Evolutionary conservation across 2,113 vertebrate genomes (phyloP).

Genomic region (Jacana jacana): DNA sequence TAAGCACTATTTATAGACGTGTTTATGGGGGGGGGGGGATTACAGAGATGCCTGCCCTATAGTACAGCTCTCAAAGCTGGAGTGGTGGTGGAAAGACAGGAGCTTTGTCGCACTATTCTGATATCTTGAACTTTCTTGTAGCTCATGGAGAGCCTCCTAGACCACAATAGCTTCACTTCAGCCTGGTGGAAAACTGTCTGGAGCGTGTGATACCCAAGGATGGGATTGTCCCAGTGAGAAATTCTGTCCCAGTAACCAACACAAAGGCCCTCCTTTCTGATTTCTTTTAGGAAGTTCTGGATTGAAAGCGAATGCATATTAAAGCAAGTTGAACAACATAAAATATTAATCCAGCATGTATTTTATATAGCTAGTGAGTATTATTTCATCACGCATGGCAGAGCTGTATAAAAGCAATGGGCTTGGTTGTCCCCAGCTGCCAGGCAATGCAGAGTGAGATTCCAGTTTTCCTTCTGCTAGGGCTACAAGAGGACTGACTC

Average conservation of each 20-base stretch:
- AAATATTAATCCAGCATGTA: not conserved
- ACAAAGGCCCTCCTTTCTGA: not conserved
- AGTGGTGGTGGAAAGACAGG: not conserved
- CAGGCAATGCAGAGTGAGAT: not conserved
- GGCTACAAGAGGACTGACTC: not conserved
- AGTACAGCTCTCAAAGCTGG: not conserved
- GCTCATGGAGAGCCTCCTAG: not conserved
- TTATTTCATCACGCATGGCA: not conserved
- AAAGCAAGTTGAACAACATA: not conserved
- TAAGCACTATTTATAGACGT: not conserved
- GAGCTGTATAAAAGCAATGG: not conserved
- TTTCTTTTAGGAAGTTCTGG: not conserved
- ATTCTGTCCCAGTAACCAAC: not conserved
- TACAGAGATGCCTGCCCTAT: fast-evolving
- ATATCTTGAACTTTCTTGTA: not conserved
- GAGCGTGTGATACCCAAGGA: fast-evolving
- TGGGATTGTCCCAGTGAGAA: not conserved
- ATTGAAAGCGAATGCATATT: not conserved
- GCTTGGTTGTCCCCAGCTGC: not conserved
- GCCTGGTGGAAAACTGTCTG: not conserved
- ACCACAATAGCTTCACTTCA: not conserved
- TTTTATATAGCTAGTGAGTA: not conserved
- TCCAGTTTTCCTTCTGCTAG: not conserved
- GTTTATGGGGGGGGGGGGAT: not conserved
- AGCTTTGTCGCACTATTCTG: not conserved